Evolutionary conservation across 2,797 vertebrate species (phyloP).

Genomic region (Poeciliopsis presidionis): DNA sequence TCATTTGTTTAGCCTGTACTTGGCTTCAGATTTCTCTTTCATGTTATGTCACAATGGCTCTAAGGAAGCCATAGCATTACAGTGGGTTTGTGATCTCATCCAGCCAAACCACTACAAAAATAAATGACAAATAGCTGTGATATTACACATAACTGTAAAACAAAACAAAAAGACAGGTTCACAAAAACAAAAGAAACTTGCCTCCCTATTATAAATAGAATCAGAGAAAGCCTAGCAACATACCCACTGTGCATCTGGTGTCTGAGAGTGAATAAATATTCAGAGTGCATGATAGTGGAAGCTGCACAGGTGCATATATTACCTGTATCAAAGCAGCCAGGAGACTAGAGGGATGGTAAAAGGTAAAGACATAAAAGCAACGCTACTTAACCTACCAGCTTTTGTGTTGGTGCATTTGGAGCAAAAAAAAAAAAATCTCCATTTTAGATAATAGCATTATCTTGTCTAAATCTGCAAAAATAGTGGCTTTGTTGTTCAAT

Average conservation of each 20-base stretch:
- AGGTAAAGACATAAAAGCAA: conserved; percentile 80
- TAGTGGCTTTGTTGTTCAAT: conserved; percentile 66
- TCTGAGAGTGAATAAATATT: conserved; percentile 81
- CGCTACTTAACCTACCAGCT: conserved; percentile 74
- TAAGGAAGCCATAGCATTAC: conserved; percentile 45
- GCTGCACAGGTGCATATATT: conserved; percentile 82
- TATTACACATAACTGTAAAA: conserved; percentile 59
- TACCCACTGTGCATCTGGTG: conserved; percentile 77
- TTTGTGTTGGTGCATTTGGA: conserved; percentile 70
- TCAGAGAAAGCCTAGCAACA: conserved; percentile 77
- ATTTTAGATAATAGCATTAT: conserved; percentile 69
- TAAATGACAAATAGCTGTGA: conserved; percentile 58
- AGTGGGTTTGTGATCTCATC: conserved; percentile 31
- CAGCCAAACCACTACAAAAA: conserved; percentile 54
- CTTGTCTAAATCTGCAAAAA: conserved; percentile 67
- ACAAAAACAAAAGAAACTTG: conserved; percentile 65
- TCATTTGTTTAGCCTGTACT: background rate
- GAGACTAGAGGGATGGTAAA: conserved; percentile 74
- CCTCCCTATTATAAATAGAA: conserved; percentile 79
- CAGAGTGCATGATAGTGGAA: conserved; percentile 74
- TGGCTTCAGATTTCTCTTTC: conserved; percentile 26
- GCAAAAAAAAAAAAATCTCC: conserved; percentile 52
- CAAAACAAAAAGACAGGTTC: conserved; percentile 51
- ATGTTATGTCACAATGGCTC: background rate
- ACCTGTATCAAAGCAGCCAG: conserved; percentile 78